Percentiles rank a stretch among this genome's conserved stretches.
Conservation (phyloP, 2,888 invertebrate species). For the Trilocha varians region DNA sequence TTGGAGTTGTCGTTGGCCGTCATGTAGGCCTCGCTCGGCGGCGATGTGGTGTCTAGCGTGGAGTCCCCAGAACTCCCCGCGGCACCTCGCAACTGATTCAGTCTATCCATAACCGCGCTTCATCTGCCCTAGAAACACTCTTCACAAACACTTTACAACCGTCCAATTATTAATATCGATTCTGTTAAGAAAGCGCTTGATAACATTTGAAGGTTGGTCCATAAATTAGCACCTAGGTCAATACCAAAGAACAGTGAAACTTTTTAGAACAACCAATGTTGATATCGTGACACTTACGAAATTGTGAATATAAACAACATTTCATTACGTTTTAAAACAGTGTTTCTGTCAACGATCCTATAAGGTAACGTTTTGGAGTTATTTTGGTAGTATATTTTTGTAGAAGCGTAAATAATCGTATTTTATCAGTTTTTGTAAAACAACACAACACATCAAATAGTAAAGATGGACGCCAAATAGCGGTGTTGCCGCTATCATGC, state of each 20-base stretch:
- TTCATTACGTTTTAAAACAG: conserved; percentile 24
- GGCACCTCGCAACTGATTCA: conserved; percentile 56
- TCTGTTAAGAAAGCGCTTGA: conserved; percentile 37
- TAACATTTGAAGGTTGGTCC: conserved; percentile 53
- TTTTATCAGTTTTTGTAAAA: conserved; percentile 48
- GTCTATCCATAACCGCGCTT: conserved; percentile 67
- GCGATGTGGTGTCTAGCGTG: conserved; percentile 51
- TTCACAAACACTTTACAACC: conserved; percentile 17
- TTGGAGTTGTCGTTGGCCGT: conserved; percentile 62
- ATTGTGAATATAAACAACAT: conserved; percentile 24
- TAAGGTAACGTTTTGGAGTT: conserved; percentile 15
- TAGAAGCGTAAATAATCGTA: conserved; percentile 22
- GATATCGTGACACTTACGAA: conserved; percentile 62
- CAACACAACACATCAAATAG: conserved; percentile 68
- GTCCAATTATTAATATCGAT: conserved; percentile 16
- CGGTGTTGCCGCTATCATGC: conserved; percentile 53
- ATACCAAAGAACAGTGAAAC: conserved; percentile 64
- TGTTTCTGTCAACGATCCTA: conserved; percentile 23
- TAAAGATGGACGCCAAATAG: conserved; percentile 71
- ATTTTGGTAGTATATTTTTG: conserved; percentile 15
- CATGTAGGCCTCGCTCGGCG: conserved; percentile 53
- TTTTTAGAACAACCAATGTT: conserved; percentile 58
- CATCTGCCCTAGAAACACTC: conserved; percentile 53
- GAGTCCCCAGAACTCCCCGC: conserved; percentile 51
- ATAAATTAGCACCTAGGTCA: conserved; percentile 65